Conservation (phyloP, 1,140 invertebrate genomes). For the Meteorus sp. region DNA sequence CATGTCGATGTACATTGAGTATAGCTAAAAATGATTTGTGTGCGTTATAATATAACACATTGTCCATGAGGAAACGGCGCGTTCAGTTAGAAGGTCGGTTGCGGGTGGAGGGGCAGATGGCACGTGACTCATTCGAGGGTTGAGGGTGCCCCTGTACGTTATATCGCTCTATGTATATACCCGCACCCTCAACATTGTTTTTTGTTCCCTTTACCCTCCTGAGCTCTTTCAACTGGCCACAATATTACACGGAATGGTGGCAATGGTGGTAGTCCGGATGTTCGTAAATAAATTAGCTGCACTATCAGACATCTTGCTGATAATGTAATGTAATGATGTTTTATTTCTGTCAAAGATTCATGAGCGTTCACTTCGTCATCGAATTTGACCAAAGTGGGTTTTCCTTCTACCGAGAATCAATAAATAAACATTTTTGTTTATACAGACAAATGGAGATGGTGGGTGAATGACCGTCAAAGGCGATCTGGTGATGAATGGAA, state of each 20-base stretch:
- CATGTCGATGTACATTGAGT: no score
- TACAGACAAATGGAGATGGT: no score
- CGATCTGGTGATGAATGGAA: no score
- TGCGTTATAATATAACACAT: no score
- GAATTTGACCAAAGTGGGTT: not conserved
- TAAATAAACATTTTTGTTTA: no score
- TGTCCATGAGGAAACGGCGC: no score
- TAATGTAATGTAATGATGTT: constrained; percentile 44
- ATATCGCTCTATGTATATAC: constrained; percentile 1
- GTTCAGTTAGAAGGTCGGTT: no score
- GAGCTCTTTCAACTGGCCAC: not conserved
- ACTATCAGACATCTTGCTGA: constrained; percentile 44
- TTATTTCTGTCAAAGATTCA: constrained; percentile 50
- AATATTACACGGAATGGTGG: not conserved
- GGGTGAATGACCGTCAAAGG: no score
- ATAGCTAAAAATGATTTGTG: no score
- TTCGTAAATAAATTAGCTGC: constrained; percentile 57
- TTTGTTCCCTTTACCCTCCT: not conserved
- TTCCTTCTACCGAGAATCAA: no score
- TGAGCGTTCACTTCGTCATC: constrained; percentile 37
- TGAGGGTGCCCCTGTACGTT: not conserved
- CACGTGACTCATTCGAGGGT: constrained; percentile 51
- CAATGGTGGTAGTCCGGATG: not conserved
- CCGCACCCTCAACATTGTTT: not conserved
- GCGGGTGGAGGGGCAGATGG: constrained; percentile 59